Base-by-base conservation (phyloP, 2,888 invertebrate species). In the Cryptus viduatorius region DNA sequence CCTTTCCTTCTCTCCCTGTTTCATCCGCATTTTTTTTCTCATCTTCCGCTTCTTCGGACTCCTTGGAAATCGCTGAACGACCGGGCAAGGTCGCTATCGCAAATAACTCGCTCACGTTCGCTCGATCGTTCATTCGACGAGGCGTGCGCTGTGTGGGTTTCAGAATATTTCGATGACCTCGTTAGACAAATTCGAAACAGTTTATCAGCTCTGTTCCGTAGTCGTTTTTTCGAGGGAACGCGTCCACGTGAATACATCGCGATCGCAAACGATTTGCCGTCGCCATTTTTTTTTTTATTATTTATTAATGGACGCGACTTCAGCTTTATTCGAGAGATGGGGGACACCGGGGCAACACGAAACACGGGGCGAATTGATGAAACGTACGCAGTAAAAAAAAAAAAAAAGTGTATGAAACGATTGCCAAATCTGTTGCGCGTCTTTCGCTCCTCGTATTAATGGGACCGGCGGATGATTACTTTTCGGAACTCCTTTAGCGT, bases 61-160 rank as follows among this genome's bases (percentile, higher is more conserved):
- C 48, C 48, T 37, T 81, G 61, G 53, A 84, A 77, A 61, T 16
- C 29, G 68, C 42, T 37, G 31, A 44, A 56, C 42, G 76, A 56
- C 75, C 64, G 67, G 42, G 56, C 84, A 84, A 84, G 80, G 84
- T 84, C 84, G 56, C 50, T 68, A 44, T 44, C 46, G 31, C 44
- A 53, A 72, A 78, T 72, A 68, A 73, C 59, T 48, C 37, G 16
- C 31, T 61, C 46, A 31, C 59, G 48, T 31, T 48, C 10, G 7
- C 46, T 8, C 42, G 42, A 69, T 67, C 16, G 19, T 42, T 16
- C 46, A 16, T 46, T 59, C 79, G 67, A 61, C 1, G 53, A 0
- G 19, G 19, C 42, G 19, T 29, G 7, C 42, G 24, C 4, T n/a
- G 31, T 5, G 64, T 37, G 64, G 50, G 37, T 29, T 65, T 19